Evolutionary conservation across 92 coral and sea anemone genomes (phyloP).

Genomic region (Phenganax stokvisi): DNA sequence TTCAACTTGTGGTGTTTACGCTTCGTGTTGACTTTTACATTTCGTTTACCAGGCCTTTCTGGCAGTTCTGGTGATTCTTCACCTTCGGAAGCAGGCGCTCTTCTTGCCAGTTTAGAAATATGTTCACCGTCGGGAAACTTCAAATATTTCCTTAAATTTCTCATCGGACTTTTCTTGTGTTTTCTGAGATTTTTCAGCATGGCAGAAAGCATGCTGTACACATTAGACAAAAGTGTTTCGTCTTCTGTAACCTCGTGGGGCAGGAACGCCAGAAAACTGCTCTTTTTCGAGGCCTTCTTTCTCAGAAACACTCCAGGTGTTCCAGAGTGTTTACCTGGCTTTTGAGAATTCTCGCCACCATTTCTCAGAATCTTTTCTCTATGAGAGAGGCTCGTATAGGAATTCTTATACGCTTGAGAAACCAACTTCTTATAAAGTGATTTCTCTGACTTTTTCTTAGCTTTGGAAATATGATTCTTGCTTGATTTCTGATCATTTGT

Average conservation of each 20-base stretch:
- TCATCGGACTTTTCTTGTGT: slow-evolving; percentile 20
- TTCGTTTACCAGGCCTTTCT: neutral
- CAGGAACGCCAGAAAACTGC: slow-evolving; percentile 32
- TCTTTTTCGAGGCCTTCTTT: slow-evolving; percentile 29
- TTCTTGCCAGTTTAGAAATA: neutral
- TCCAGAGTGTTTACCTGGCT: neutral
- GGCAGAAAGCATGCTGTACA: slow-evolving; percentile 35
- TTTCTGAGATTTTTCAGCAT: slow-evolving; percentile 34
- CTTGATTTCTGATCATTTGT: neutral
- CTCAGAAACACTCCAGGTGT: slow-evolving; percentile 34
- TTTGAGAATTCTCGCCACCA: neutral
- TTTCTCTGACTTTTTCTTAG: neutral
- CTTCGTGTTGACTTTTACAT: neutral
- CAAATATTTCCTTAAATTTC: slow-evolving; percentile 19
- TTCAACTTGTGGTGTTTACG: neutral
- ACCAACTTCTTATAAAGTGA: neutral
- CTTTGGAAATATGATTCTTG: neutral
- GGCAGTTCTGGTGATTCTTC: neutral
- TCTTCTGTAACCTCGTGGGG: slow-evolving; percentile 34
- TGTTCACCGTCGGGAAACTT: slow-evolving; percentile 13
- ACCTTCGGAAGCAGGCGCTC: neutral
- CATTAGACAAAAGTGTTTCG: slow-evolving; percentile 24
- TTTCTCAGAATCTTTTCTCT: neutral
- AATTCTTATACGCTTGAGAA: neutral
- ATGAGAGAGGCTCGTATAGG: slow-evolving; percentile 3